phyloP scores from a whole-genome alignment of 2,888 invertebrate genomes.

The Trachelus tabidus region DNA sequence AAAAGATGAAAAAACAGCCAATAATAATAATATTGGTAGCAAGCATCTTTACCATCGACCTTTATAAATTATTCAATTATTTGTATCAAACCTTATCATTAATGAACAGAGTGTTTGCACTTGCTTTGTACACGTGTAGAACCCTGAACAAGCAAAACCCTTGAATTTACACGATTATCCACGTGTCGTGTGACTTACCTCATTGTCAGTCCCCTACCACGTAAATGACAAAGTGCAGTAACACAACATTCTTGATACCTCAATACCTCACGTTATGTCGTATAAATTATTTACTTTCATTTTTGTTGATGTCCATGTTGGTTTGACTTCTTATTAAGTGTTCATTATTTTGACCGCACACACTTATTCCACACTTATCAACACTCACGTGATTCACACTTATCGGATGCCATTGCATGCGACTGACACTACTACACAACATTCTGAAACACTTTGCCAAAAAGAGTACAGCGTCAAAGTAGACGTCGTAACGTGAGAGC shows the following conservation, averaged over 20 bases:
- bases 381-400: conserved; percentile 6
- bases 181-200: conserved; percentile 4
- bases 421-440: conserved; percentile 14
- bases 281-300: conserved; percentile 3
- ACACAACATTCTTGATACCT: neutral
- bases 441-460: conserved; percentile 7
- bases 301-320: conserved; percentile 44
- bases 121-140: neutral
- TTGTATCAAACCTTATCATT: neutral
- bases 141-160: neutral
- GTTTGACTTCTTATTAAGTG: conserved; percentile 49
- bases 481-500: neutral
- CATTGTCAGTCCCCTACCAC: neutral
- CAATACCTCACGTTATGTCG: neutral
- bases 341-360: conserved; percentile 8
- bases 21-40: neutral
- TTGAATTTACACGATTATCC: conserved; percentile 7
- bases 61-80: neutral
- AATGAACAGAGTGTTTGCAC: neutral
- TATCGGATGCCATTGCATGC: conserved; percentile 18
- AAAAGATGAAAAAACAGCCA: neutral
- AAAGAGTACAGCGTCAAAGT: neutral
- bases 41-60: neutral
- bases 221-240: neutral
- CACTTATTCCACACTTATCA: conserved; percentile 15